A percentile compares a stretch with the other conserved stretches of the same genome.
Evolutionary conservation across 2,888 invertebrate species (phyloP).

Genomic region (Drosophila infuscata): DNA sequence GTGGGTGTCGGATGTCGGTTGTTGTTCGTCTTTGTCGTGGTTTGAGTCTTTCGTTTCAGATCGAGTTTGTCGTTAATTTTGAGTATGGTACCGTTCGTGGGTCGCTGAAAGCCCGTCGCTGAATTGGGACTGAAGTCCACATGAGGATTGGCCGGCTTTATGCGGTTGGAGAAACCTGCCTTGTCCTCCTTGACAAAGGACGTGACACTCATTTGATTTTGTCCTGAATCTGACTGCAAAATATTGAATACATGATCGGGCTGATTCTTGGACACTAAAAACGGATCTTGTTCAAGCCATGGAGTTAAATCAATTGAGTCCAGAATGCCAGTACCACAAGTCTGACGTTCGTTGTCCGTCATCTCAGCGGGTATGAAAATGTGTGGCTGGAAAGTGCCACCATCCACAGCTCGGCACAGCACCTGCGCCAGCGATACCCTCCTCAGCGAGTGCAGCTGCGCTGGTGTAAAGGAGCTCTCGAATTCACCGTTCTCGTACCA

Average conservation of each 20-base stretch:
- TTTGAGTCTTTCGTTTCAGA: constrained; percentile 84
- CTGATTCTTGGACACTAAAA: constrained; percentile 41
- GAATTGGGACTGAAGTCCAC: constrained; percentile 75
- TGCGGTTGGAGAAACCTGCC: constrained; percentile 75
- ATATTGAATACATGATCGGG: constrained; percentile 69
- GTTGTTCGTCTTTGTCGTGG: constrained; percentile 48
- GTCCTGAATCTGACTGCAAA: constrained; percentile 31
- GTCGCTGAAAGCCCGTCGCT: constrained; percentile 72
- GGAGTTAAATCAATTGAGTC: constrained; percentile 82
- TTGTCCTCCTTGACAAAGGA: constrained; percentile 70
- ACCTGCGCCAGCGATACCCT: constrained; percentile 90
- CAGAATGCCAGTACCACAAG: constrained; percentile 80
- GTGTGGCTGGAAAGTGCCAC: constrained; percentile 85
- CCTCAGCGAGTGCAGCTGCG: constrained; percentile 91
- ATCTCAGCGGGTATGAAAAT: constrained; percentile 83
- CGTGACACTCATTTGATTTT: constrained; percentile 27
- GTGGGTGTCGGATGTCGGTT: constrained; percentile 76
- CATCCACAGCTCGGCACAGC: constrained; percentile 84
- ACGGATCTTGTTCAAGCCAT: constrained; percentile 85
- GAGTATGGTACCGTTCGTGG: constrained; percentile 65
- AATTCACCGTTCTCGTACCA: constrained; percentile 93
- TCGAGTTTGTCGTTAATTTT: constrained; percentile 88
- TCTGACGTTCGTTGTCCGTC: constrained; percentile 80
- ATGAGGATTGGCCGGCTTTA: constrained; percentile 60
- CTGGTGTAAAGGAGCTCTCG: constrained; percentile 91